phyloP scores from a whole-genome alignment of 2,797 vertebrate species.

The Rallus crepitans region DNA sequence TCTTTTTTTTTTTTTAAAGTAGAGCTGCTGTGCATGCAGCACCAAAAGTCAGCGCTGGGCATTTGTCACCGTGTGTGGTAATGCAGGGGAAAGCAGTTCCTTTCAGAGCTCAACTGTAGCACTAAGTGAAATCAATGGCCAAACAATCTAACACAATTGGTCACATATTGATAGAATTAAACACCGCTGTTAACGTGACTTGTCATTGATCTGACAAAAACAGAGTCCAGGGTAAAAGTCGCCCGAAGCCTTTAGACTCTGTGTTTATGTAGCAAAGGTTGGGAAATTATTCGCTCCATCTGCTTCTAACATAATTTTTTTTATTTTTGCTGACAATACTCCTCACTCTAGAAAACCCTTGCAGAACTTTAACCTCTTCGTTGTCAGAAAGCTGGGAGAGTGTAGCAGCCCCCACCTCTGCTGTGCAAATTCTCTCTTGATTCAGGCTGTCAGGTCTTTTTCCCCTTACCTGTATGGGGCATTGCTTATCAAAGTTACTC shows the following conservation, averaged over 20 bases:
- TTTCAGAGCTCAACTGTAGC: constrained; percentile 83
- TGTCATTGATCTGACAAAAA: constrained; percentile 86
- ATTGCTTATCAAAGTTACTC: not conserved
- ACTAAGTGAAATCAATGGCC: constrained; percentile 93
- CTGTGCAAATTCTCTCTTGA: not conserved
- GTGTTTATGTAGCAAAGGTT: constrained; percentile 66
- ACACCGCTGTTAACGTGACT: constrained; percentile 89
- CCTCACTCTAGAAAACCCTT: constrained; percentile 16
- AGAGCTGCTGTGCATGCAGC: not conserved
- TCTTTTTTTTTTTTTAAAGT: not conserved
- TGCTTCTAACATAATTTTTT: constrained; percentile 57
- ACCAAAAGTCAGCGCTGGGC: constrained; percentile 32
- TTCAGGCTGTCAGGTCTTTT: not conserved
- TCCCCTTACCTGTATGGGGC: accelerated
- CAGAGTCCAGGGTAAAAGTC: constrained; percentile 75
- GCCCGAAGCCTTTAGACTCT: constrained; percentile 73
- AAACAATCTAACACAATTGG: constrained; percentile 92
- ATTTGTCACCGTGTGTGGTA: constrained; percentile 76
- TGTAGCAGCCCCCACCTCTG: not conserved
- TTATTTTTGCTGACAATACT: constrained; percentile 2
- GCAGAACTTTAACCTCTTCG: not conserved
- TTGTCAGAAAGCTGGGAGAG: not conserved
- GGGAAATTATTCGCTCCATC: constrained; percentile 64
- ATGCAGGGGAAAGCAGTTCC: constrained; percentile 70
- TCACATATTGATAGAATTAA: constrained; percentile 95